These are phyloP conservation scores for Drosophila leonis DNA, from an alignment of 2,888 invertebrate genomes.

Conservation along the genomic window DNA sequence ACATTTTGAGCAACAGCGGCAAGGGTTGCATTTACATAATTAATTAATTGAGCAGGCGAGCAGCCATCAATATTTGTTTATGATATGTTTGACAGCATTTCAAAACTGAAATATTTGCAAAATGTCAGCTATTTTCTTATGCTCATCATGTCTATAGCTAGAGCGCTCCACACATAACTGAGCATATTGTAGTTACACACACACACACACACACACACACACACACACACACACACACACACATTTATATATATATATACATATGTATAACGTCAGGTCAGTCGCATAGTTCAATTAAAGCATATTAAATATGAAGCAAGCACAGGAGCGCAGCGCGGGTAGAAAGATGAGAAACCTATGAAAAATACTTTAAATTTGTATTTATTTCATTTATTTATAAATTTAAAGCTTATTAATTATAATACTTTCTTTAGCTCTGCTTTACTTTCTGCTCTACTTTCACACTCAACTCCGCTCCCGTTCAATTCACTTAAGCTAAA, in stretches of 20 bases:
- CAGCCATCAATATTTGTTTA: slow-evolving; percentile 40
- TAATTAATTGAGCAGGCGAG: slow-evolving; percentile 12
- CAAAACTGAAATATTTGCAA: slow-evolving; percentile 6
- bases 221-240: background rate
- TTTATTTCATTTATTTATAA: background rate
- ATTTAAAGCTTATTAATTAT: background rate
- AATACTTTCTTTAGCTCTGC: background rate
- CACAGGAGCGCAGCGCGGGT: slow-evolving; percentile 54
- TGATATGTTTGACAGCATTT: slow-evolving; percentile 17
- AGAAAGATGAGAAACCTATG: background rate
- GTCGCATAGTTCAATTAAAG: slow-evolving; percentile 76
- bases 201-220: slow-evolving; percentile 11
- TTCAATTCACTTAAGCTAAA: slow-evolving; percentile 42
- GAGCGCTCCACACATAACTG: slow-evolving; percentile 13
- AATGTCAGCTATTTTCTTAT: background rate
- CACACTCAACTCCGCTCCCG: slow-evolving; percentile 43
- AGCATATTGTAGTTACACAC: slow-evolving; percentile 16
- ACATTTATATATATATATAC: background rate
- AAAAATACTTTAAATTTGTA: background rate
- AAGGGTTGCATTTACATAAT: slow-evolving; percentile 63
- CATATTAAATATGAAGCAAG: slow-evolving; percentile 57
- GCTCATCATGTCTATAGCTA: slow-evolving; percentile 4
- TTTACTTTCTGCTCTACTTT: background rate
- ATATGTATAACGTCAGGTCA: slow-evolving; percentile 59
- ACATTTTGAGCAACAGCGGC: slow-evolving; percentile 43